Evolutionary conservation across 2,797 vertebrate genomes (phyloP), one percentile per base, ranked within the genome.

Genomic region (Pelobates cultripes): DNA sequence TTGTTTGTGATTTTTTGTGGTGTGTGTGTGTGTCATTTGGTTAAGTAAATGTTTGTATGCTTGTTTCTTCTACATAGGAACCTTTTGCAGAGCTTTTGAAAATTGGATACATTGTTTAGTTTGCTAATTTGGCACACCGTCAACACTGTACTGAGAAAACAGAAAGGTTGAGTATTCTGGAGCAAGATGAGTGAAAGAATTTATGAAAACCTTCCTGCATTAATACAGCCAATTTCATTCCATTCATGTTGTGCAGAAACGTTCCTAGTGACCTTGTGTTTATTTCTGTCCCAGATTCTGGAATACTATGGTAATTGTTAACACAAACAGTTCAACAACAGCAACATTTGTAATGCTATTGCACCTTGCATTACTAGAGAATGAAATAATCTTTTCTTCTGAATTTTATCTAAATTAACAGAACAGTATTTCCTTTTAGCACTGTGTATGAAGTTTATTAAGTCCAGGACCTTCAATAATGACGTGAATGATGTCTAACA

Each of bases 251-350:
- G 43, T 75, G 79, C 72, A 69, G 41, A 7, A 42, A 40, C 14
- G 57, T 81, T 66, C 70, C 17, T 71, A 4, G 91, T 84, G 94
- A 95, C 68, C 93, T 92, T 0, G 93, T 95, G 14, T 95, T 94
- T 93, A 95, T 96, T 95, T 94, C 15, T 81, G 43, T 75, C 66
- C 57, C 55, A 70, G 66, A 70, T 47, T 51, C 28, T 71, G 70
- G 44, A 71, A 15, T n/a, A 42, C 40, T 14, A 43, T 43, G 7
- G 40, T 68, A 41, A 4, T 68, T 57, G 14, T 57, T 57, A 15
- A 57, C 55, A 15, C 14, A 43, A 9, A 3, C 40, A 43, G 10
- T 68, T 68, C 28, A 28, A 28, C 3, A 66, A 28, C 40, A 28
- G 40, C 4, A 41, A 68, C 61, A 64, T 64, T 64, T 64, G n/a